These are phyloP conservation scores for Gavialis gangeticus DNA, from an alignment of 2,113 vertebrate genomes.

Conservation along the genomic window DNA sequence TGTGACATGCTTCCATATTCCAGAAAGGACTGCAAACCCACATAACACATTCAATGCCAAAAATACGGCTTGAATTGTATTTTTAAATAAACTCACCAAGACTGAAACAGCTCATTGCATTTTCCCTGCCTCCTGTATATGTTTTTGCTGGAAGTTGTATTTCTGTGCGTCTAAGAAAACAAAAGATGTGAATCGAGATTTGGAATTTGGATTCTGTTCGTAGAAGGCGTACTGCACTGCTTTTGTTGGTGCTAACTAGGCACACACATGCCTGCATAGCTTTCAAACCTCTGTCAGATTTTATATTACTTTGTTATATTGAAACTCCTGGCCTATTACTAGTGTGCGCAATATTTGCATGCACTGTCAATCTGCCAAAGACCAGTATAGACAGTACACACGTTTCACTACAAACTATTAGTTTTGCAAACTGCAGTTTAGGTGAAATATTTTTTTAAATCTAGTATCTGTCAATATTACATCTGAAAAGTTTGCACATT, in stretches of 20 bases:
- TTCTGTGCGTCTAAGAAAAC: conserved; percentile 34
- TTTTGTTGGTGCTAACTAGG: background rate
- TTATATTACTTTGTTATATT: background rate
- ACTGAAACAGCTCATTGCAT: conserved; percentile 66
- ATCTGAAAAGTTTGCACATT: background rate
- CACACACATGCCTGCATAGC: background rate
- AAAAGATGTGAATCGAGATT: conserved; percentile 17
- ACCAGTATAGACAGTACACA: background rate
- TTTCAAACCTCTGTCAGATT: background rate
- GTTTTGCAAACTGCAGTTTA: background rate
- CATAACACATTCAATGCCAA: conserved; percentile 70
- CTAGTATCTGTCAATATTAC: background rate
- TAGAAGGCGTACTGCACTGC: background rate
- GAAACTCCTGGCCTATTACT: background rate
- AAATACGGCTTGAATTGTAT: conserved; percentile 68
- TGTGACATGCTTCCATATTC: conserved; percentile 65
- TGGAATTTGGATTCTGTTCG: conserved; percentile 21
- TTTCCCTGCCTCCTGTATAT: conserved; percentile 49
- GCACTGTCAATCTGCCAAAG: background rate
- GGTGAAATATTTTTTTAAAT: background rate
- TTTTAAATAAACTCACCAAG: conserved; percentile 68
- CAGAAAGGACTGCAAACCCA: conserved; percentile 66
- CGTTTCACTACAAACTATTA: background rate
- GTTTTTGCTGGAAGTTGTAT: conserved; percentile 43
- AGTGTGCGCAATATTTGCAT: background rate